Evolutionary conservation across 2,888 invertebrate species (phyloP).

Genomic region (Oscheius sp.): DNA sequence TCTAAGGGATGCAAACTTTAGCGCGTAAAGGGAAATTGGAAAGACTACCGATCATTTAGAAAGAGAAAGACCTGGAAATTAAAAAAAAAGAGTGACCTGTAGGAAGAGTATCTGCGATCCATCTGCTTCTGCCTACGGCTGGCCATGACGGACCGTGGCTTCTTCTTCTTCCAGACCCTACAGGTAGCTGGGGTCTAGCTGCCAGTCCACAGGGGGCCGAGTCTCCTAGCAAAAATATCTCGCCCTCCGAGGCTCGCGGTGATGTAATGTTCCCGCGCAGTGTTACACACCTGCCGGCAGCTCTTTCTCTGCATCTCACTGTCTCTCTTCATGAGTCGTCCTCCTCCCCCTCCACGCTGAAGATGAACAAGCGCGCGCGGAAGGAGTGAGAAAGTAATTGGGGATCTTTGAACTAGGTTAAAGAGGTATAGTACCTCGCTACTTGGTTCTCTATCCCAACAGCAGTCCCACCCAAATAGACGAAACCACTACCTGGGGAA

Average conservation of each 20-base stretch:
- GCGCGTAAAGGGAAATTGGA: neutral
- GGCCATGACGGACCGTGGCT: slow-evolving; percentile 50
- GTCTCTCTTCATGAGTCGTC: slow-evolving; percentile 8
- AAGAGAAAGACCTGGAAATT: slow-evolving; percentile 2
- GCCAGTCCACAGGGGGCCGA: slow-evolving; percentile 2
- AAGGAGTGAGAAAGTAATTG: neutral
- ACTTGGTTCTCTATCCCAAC: neutral
- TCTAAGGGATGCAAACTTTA: no score
- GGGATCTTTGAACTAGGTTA: neutral
- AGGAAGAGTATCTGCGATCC: slow-evolving; percentile 67
- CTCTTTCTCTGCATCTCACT: no score
- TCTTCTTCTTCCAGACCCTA: neutral
- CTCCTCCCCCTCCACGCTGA: slow-evolving; percentile 28
- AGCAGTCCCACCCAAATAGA: no score
- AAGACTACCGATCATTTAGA: neutral
- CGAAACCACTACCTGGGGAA: no score
- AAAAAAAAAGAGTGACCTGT: slow-evolving; percentile 45
- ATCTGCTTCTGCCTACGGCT: slow-evolving; percentile 67
- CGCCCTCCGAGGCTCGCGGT: slow-evolving; percentile 30
- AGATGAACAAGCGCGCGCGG: neutral
- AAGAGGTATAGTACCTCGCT: neutral
- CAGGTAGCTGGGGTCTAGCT: slow-evolving; percentile 6
- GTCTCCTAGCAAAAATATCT: slow-evolving; percentile 36
- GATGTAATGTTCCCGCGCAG: slow-evolving; percentile 23
- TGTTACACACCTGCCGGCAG: slow-evolving; percentile 34